Evolutionary conservation across 2,113 vertebrate genomes (phyloP).

Genomic region (Thinocorus orbignyianus): DNA sequence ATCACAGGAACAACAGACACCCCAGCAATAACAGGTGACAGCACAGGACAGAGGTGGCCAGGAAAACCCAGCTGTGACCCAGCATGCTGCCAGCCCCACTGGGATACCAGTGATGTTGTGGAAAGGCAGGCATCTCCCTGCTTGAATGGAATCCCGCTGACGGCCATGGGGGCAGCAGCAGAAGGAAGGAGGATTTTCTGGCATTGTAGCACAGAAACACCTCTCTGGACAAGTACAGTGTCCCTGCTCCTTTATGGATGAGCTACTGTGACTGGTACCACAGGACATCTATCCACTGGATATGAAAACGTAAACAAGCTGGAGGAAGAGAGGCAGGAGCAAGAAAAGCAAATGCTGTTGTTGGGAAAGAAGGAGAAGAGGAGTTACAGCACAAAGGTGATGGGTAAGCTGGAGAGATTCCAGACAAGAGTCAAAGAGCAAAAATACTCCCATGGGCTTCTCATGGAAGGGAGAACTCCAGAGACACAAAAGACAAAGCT

Average conservation of each 20-base stretch:
- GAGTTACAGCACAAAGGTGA: not conserved
- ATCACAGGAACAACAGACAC: not conserved
- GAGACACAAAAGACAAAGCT: not conserved
- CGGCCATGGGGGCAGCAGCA: not conserved
- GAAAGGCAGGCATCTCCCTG: not conserved
- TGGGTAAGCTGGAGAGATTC: not conserved
- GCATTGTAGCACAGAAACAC: not conserved
- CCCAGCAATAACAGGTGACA: not conserved
- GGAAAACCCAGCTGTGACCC: not conserved
- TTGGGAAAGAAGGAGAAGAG: not conserved
- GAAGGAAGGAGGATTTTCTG: not conserved
- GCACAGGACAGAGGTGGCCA: not conserved
- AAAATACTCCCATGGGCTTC: not conserved
- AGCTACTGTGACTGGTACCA: rapidly evolving
- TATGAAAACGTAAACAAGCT: not conserved
- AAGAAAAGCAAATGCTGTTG: not conserved
- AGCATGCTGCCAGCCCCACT: not conserved
- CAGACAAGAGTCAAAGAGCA: not conserved
- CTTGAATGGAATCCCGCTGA: not conserved
- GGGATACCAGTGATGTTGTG: not conserved
- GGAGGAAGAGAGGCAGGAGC: not conserved
- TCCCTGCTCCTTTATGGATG: not conserved
- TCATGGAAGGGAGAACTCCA: not conserved
- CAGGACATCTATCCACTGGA: not conserved
- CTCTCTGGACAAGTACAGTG: not conserved